These are phyloP conservation scores for Istiophorus platypterus DNA, from an alignment of 2,113 vertebrate species.

Conservation along the genomic window DNA sequence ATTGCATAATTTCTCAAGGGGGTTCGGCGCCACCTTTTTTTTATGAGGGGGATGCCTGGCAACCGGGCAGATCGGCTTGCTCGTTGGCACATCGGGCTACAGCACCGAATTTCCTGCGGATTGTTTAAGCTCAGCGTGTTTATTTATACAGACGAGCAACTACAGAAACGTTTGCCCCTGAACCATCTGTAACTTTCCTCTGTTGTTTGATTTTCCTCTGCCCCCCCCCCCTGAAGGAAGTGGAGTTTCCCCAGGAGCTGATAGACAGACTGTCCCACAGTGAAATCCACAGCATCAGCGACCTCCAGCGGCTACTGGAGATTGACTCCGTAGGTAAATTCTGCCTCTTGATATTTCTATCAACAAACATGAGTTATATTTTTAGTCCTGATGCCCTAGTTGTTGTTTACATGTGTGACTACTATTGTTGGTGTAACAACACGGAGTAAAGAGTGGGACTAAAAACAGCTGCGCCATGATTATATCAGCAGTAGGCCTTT, in stretches of 20 bases:
- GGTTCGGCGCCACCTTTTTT: slow-evolving; percentile 1
- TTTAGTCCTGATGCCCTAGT: not conserved
- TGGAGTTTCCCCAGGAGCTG: slow-evolving; percentile 94
- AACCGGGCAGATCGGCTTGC: not conserved
- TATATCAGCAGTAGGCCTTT: not conserved
- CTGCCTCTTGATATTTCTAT: slow-evolving; percentile 82
- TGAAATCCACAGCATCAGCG: slow-evolving; percentile 98
- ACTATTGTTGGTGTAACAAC: slow-evolving; percentile 9
- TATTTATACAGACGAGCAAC: slow-evolving; percentile 33
- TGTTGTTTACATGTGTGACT: slow-evolving; percentile 16
- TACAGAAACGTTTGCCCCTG: slow-evolving; percentile 19
- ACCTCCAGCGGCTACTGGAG: slow-evolving; percentile 98
- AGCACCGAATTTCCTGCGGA: not conserved
- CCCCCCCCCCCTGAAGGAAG: slow-evolving; percentile 83
- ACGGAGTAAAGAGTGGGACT: not conserved
- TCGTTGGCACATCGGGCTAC: slow-evolving; percentile 30
- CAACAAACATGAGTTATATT: slow-evolving; percentile 28
- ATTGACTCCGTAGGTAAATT: slow-evolving; percentile 99
- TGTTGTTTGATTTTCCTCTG: slow-evolving; percentile 63
- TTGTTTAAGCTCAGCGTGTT: slow-evolving; percentile 12
- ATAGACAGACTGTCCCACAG: slow-evolving; percentile 95
- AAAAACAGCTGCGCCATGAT: slow-evolving; percentile 16
- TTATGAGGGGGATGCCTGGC: not conserved
- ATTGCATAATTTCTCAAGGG: not conserved
- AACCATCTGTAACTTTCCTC: slow-evolving; percentile 54